Evolutionary conservation across 2,113 vertebrate species (phyloP).

Genomic region (Psittacus erithacus): DNA sequence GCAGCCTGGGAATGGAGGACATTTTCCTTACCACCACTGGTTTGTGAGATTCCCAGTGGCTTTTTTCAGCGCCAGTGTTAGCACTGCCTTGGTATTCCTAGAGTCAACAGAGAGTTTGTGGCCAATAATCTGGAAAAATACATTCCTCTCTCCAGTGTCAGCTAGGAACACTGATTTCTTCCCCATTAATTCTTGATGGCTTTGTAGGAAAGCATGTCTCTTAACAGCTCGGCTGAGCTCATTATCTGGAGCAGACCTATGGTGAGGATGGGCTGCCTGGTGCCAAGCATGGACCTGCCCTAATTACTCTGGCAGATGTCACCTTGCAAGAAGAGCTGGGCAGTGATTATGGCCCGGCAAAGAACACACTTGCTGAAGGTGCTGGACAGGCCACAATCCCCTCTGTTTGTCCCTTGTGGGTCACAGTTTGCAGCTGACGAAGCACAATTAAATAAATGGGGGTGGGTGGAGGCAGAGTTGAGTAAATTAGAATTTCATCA

Average conservation of each 20-base stretch:
- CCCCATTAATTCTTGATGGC: background rate
- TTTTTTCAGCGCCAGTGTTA: background rate
- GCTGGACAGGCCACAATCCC: background rate
- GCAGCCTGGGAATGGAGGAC: background rate
- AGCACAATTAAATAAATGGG: background rate
- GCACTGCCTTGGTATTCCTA: background rate
- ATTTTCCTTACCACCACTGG: background rate
- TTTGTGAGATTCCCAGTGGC: background rate
- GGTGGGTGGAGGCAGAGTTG: fast-evolving
- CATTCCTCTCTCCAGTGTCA: background rate
- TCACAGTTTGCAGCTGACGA: background rate
- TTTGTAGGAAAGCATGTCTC: background rate
- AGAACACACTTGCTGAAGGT: background rate
- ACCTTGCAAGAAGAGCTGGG: background rate
- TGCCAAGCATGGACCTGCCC: background rate
- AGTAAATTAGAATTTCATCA: background rate
- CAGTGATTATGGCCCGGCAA: background rate
- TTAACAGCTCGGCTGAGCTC: background rate
- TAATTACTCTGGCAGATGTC: conserved; percentile 3
- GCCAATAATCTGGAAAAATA: background rate
- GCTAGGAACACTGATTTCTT: conserved; percentile 1
- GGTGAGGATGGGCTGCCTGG: background rate
- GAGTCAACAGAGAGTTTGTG: background rate
- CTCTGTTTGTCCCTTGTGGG: background rate
- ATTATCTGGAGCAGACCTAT: background rate